These are phyloP conservation scores for Phalacrocorax brasilianus DNA, from an alignment of 2,113 vertebrate genomes.

Conservation along the genomic window DNA sequence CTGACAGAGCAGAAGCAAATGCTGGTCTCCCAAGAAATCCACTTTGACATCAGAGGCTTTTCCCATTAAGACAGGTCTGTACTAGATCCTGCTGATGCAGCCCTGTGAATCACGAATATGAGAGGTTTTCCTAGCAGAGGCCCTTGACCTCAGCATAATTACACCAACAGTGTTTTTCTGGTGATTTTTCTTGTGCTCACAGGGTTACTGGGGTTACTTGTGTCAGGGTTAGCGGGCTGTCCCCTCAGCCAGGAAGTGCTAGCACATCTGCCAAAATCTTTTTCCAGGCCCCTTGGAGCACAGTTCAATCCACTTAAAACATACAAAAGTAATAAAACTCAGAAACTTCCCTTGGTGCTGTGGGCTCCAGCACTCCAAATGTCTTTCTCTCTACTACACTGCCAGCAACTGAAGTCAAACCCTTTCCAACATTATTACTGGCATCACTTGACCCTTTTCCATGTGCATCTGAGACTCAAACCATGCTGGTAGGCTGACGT, in stretches of 20 bases:
- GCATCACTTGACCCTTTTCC: not conserved
- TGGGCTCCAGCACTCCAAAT: not conserved
- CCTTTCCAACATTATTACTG: not conserved
- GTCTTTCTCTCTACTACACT: not conserved
- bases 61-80: not conserved
- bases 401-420: not conserved
- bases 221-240: not conserved
- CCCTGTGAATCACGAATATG: not conserved
- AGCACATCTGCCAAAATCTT: not conserved
- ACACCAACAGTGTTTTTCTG: not conserved
- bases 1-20: not conserved
- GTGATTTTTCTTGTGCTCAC: not conserved
- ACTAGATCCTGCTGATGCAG: slow-evolving; percentile 17
- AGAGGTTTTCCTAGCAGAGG: not conserved
- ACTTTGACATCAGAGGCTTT: not conserved
- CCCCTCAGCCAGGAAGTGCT: not conserved
- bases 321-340: not conserved
- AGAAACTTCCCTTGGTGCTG: not conserved
- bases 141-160: not conserved
- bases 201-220: not conserved
- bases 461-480: not conserved
- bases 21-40: not conserved
- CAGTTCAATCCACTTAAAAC: not conserved
- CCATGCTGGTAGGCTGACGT: not conserved
- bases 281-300: not conserved